Base-by-base conservation (phyloP, 2,888 invertebrate species). In the Drosophila pullipes region DNA sequence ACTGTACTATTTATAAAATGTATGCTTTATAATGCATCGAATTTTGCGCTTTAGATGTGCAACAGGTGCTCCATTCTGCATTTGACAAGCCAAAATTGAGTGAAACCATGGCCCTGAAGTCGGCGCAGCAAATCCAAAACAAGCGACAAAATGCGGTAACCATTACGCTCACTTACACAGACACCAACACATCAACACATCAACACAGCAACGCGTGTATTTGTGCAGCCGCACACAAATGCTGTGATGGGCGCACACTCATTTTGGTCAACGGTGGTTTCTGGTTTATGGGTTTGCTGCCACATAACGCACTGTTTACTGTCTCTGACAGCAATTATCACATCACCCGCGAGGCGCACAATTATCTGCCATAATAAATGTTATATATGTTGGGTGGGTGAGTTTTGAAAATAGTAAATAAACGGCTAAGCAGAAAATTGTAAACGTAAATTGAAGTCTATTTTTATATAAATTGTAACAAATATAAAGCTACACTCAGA, bases 31-130 rank as follows among this genome's bases (percentile, higher is more conserved):
- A 30, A 30, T 39, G 16, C 35, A 35, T 35, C 5, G 35, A 4
- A 35, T 35, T 35, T 35, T 35, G 35, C 16, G 0, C 25, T 31
- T 18, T 31, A 22, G 10, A 30, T 13, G 31, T 39, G 68, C 74
- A 74, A 65, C 72, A 64, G 30, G 62, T 76, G 30, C 52, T 25
- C 13, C 54, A 53, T 47, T 28, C 83, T 83, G 83, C 74, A 74
- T 58, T 55, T 74, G 86, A 83, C 86, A 76, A 69, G 71, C 84
- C 83, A 65, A 81, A 83, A 83, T 79, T 76, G 81, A 83, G 68
- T 85, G 60, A 72, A 83, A 70, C 69, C 70, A 69, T 49, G 25
- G 25, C 25, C 25, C 25, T 25, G 62, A 71, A 71, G 59, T 67
- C 44, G 54, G 57, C 61, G 63, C 64, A 59, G 35, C 31, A 58